Conservation (phyloP, 1,140 invertebrate genomes). For the Drosophila parabipectinata region DNA sequence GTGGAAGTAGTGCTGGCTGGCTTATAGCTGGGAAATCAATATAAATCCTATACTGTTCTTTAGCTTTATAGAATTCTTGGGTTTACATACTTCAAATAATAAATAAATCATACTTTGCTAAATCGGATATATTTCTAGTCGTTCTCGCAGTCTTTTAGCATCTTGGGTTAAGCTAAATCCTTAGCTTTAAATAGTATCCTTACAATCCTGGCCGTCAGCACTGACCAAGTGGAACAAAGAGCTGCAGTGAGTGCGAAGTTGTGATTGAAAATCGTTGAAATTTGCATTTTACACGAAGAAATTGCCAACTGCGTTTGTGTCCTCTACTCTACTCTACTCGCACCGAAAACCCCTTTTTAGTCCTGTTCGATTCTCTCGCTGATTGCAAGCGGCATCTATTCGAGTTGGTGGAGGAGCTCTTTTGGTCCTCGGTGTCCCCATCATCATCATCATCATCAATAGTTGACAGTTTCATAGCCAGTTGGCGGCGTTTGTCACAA, state of each 20-base stretch:
- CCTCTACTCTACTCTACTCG: slow-evolving; percentile 5
- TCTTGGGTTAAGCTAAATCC: no score
- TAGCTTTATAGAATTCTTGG: no score
- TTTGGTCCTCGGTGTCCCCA: slow-evolving; percentile 7
- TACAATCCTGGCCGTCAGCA: slow-evolving; percentile 15
- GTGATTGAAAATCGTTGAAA: slow-evolving; percentile 83
- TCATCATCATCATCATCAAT: slow-evolving; percentile 58
- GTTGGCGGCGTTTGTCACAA: slow-evolving; percentile 76
- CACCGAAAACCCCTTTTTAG: slow-evolving; percentile 4
- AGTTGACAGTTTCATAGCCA: slow-evolving; percentile 80
- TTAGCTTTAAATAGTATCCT: no score
- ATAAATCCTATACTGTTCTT: not conserved
- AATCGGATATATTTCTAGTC: no score
- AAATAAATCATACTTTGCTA: no score
- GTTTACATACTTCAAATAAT: no score
- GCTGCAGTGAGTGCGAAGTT: slow-evolving; percentile 28
- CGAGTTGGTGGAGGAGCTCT: slow-evolving; percentile 9
- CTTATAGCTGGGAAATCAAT: not conserved
- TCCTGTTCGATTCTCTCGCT: slow-evolving; percentile 37
- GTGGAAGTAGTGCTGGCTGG: slow-evolving; percentile 15
- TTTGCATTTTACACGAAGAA: slow-evolving; percentile 79
- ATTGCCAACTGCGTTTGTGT: slow-evolving; percentile 65
- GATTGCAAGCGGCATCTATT: slow-evolving; percentile 61
- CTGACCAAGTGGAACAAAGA: slow-evolving; percentile 3
- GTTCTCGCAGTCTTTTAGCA: no score